phyloP scores from a whole-genome alignment of 37 sponge, comb jelly and placozoan genomes.

The Diacarnus erythraeanus region DNA sequence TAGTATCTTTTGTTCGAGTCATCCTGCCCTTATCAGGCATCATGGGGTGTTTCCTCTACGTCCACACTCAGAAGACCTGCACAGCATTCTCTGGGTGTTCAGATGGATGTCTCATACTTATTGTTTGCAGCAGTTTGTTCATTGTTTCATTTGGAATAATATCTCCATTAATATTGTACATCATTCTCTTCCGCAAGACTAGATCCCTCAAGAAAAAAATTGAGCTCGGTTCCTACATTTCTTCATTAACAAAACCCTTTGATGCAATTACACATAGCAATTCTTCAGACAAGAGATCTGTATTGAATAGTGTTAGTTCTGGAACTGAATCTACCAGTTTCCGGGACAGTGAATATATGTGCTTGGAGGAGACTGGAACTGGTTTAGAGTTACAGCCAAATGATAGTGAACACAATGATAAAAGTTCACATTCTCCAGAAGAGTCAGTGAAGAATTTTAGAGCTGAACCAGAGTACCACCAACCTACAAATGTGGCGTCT shows the following conservation, averaged over 20 bases:
- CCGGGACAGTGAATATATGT: too few species aligned
- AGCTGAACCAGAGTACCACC: not conserved
- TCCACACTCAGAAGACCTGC: not conserved
- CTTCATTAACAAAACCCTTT: not conserved
- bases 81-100: constrained; percentile 5
- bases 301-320: not conserved
- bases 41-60: not conserved
- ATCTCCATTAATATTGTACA: not conserved
- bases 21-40: not conserved
- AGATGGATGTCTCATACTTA: not conserved
- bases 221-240: not conserved
- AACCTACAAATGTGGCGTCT: not conserved
- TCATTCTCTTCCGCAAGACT: not conserved
- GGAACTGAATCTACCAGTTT: too few species aligned
- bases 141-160: not conserved
- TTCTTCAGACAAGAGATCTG: not conserved
- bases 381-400: too few species aligned
- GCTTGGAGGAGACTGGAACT: too few species aligned
- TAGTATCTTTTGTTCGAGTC: not conserved
- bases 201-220: not conserved
- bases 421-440: not conserved
- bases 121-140: not conserved
- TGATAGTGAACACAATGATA: not conserved
- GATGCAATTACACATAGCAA: not conserved
- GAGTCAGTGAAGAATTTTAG: not conserved